Conservation (phyloP, 37 sponge, comb jelly and placozoan species). For the Theonella swinhoei region DNA sequence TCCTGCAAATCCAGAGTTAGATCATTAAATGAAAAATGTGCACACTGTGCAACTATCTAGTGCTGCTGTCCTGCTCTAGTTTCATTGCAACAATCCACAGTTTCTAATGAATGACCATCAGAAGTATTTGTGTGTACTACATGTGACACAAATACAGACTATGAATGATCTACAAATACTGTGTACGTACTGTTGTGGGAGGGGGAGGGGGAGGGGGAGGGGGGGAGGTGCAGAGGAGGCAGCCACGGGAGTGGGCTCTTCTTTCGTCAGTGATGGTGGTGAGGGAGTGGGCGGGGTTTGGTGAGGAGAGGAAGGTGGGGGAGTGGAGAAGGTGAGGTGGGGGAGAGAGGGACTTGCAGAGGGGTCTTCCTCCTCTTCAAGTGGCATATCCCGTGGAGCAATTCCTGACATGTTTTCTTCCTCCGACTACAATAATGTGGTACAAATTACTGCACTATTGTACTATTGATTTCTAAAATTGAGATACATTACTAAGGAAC, state of each 20-base stretch:
- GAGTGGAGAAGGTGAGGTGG: background rate
- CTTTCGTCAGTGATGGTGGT: background rate
- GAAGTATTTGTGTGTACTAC: no score
- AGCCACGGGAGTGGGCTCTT: conserved; percentile 4
- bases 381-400: background rate
- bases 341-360: background rate
- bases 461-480: no score
- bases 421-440: background rate
- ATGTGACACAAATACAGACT: no score
- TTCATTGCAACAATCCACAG: no score
- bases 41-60: no score
- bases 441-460: background rate
- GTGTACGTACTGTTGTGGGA: background rate
- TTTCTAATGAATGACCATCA: no score
- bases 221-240: background rate
- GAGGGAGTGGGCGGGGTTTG: conserved; percentile 4
- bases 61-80: no score
- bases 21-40: no score
- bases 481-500: no score
- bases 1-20: no score
- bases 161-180: no score
- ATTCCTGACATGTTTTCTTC: background rate
- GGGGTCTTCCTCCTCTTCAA: background rate
- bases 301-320: background rate
- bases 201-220: background rate